Base-by-base conservation (phyloP, 1,140 invertebrate genomes). In the Wiebesia pumilae region DNA sequence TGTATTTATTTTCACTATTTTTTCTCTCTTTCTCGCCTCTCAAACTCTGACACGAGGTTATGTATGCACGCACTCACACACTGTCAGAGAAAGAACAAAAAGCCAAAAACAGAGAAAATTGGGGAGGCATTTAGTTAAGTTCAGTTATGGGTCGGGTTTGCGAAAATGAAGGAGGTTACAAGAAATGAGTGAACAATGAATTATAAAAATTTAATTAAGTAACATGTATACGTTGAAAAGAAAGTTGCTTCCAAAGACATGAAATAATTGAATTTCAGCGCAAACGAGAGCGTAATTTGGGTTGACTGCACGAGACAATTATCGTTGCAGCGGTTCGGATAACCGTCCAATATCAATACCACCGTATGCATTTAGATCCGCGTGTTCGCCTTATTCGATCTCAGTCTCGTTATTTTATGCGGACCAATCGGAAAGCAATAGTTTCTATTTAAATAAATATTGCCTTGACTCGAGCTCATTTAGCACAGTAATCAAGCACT, bases 71-170 rank as follows among this genome's bases (percentile, higher is more conserved):
- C 78, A 81, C 47, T 81, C 27, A 54, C 43, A 80, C 78, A 80
- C 65, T 62, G 65, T 71, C 78, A 62, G 84, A 81, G 51, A 47
- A 87, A 81, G 80, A 82, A 87, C 38, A 54, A 85, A 86, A 71
- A 69, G 78, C 77, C 38, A 69, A 79, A 67, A 67, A 71, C 47
- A 78, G 80, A 88, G 62, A 81, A 83, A 78, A 73, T 75, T 51
- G 54, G 43, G 43, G 54, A 83, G 40, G 62, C 67, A 81, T 47
- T 81, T 65, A n/a, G 24, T 62, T 62, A 40, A 71, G 10, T 73
- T 54, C 10, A 47, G 16, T 30, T 58, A 33, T 85, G 14, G 21
- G 16, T 79, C 19, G 27, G 43, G 0, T 30, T n/a, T 79, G 9
- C 30, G 51, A 58, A 58, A 58, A 79, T 4, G 30, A 79, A 30